Evolutionary conservation across 2,113 vertebrate genomes (phyloP).

Genomic region (human): GRCh38 chr6:24032501-24033000

Average conservation of each 20-base stretch:
- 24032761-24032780: background rate
- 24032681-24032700: background rate
- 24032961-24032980: conserved; percentile 70
- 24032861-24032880: conserved; percentile 35
- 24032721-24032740: background rate
- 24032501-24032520: background rate
- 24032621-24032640: background rate
- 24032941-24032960: conserved; percentile 66
- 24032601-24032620: background rate
- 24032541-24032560: background rate
- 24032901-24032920: conserved; percentile 50
- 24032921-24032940: conserved; percentile 67
- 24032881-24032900: conserved; percentile 31
- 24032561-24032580: background rate
- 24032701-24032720: background rate
- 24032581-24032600: background rate
- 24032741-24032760: background rate
- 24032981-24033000: conserved; percentile 62
- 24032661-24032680: background rate
- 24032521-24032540: background rate
- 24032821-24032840: background rate
- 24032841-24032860: conserved; percentile 45
- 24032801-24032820: background rate
- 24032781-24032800: background rate
- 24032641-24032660: background rate